phyloP scores from a whole-genome alignment of 2,888 invertebrate genomes.

The Meliscaeva auricollis region DNA sequence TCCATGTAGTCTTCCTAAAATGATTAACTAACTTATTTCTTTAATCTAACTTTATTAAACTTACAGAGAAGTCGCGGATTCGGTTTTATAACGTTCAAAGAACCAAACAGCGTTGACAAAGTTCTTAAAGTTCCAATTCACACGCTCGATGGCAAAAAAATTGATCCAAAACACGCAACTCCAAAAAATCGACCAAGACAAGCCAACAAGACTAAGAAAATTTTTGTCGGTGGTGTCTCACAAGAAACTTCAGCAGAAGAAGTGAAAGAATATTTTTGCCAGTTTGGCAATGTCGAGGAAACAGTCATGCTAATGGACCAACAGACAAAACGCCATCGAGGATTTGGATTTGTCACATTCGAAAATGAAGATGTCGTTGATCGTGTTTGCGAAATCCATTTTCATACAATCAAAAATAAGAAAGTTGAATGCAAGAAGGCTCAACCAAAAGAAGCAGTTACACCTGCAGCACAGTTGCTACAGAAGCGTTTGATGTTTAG shows the following conservation, averaged over 20 bases:
- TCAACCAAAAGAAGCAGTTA: slow-evolving; percentile 95
- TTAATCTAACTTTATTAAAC: slow-evolving; percentile 14
- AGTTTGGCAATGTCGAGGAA: slow-evolving; percentile 95
- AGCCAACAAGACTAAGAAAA: slow-evolving; percentile 95
- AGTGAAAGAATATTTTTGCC: slow-evolving; percentile 94
- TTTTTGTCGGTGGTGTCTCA: slow-evolving; percentile 96
- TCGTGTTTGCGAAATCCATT: slow-evolving; percentile 96
- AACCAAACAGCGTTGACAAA: slow-evolving; percentile 95
- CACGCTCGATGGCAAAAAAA: slow-evolving; percentile 96
- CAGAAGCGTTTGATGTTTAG: slow-evolving; percentile 90
- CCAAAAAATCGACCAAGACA: slow-evolving; percentile 94
- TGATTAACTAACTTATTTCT: slow-evolving; percentile 6
- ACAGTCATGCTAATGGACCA: slow-evolving; percentile 97
- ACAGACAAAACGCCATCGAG: slow-evolving; percentile 95
- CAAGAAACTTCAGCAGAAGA: slow-evolving; percentile 96
- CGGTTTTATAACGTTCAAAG: slow-evolving; percentile 96
- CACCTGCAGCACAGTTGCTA: slow-evolving; percentile 88
- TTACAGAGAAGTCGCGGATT: slow-evolving; percentile 97
- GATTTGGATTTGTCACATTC: slow-evolving; percentile 96
- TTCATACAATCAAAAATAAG: slow-evolving; percentile 96
- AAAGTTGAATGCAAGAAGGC: slow-evolving; percentile 96
- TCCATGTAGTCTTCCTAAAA: too few species aligned
- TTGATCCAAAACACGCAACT: slow-evolving; percentile 97
- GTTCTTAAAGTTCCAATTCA: slow-evolving; percentile 95
- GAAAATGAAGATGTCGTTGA: slow-evolving; percentile 96